Conservation (phyloP, 2,888 invertebrate species). For the Himalopsyche japonica region DNA sequence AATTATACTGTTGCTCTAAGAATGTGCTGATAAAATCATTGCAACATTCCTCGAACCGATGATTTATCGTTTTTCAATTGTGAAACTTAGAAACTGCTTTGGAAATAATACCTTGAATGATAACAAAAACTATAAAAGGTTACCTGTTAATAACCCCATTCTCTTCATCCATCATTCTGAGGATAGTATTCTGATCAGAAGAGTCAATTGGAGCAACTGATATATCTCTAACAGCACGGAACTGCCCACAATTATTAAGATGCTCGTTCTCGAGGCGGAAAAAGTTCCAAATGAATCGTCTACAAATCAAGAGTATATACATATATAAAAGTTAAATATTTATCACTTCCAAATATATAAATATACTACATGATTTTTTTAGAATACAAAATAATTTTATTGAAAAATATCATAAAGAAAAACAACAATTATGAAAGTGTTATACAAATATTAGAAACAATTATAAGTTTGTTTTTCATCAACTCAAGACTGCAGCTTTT, state of each 20-base stretch:
- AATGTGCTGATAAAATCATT: too few relatives aligned
- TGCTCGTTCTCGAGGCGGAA: conserved; percentile 99
- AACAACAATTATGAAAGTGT: too few relatives aligned
- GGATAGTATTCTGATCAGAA: conserved; percentile 85
- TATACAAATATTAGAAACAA: too few relatives aligned
- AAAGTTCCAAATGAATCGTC: conserved; percentile 98
- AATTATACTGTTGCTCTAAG: background rate
- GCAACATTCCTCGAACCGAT: background rate
- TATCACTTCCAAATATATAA: too few relatives aligned
- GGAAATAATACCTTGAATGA: too few relatives aligned
- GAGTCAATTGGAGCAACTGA: conserved; percentile 93
- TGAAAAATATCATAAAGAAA: too few relatives aligned
- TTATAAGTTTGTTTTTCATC: too few relatives aligned
- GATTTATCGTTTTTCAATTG: background rate
- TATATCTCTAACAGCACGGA: conserved; percentile 97
- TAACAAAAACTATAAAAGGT: background rate
- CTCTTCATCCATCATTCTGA: conserved; percentile 94
- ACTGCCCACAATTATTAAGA: conserved; percentile 98
- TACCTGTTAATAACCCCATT: conserved; percentile 82
- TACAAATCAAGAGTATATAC: too few relatives aligned
- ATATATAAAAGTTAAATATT: too few relatives aligned
- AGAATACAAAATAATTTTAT: too few relatives aligned
- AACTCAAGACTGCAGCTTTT: too few relatives aligned
- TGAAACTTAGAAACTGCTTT: background rate
- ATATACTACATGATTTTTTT: background rate